Conservation (phyloP, 1,140 invertebrate species). For the Glossosoma conforme region DNA sequence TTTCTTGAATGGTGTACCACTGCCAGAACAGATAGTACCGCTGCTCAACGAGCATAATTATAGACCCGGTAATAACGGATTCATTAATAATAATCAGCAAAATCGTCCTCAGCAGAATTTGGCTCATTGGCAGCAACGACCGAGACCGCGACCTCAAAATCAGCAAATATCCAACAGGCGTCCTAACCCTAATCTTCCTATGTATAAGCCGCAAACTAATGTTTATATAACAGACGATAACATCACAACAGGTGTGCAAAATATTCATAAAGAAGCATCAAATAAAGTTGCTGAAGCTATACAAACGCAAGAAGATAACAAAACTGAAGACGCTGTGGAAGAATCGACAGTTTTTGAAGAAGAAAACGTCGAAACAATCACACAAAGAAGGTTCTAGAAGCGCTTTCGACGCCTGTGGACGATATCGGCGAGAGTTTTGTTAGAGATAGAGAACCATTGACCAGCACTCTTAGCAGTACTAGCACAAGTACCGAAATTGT, state of each 20-base stretch:
- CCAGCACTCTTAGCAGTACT: slow-evolving; percentile 30
- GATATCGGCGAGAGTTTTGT: slow-evolving; percentile 12
- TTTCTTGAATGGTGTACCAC: slow-evolving; percentile 61
- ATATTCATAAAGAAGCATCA: neutral
- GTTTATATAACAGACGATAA: neutral
- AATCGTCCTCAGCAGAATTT: slow-evolving; percentile 45
- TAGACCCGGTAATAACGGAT: slow-evolving; percentile 49
- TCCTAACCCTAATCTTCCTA: slow-evolving; percentile 44
- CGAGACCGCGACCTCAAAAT: slow-evolving; percentile 45
- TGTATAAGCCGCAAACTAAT: slow-evolving; percentile 41
- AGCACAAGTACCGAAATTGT: slow-evolving; percentile 30
- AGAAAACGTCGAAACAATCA: slow-evolving; percentile 34
- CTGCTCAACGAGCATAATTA: slow-evolving; percentile 39
- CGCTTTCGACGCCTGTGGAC: slow-evolving; percentile 4
- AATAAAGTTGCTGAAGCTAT: neutral
- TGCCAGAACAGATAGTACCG: slow-evolving; percentile 71
- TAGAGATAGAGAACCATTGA: slow-evolving; percentile 8
- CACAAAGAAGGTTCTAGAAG: slow-evolving; percentile 34
- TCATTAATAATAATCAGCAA: slow-evolving; percentile 44
- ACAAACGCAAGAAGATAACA: slow-evolving; percentile 2
- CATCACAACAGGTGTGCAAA: neutral
- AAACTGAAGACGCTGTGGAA: slow-evolving; percentile 26
- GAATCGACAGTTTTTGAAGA: slow-evolving; percentile 36
- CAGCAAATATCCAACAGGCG: slow-evolving; percentile 38
- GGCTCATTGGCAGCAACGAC: slow-evolving; percentile 57